Evolutionary conservation across 2,888 invertebrate genomes (phyloP), one percentile per base, ranked within the genome.

Genomic region (Lasioglossum lativentre): DNA sequence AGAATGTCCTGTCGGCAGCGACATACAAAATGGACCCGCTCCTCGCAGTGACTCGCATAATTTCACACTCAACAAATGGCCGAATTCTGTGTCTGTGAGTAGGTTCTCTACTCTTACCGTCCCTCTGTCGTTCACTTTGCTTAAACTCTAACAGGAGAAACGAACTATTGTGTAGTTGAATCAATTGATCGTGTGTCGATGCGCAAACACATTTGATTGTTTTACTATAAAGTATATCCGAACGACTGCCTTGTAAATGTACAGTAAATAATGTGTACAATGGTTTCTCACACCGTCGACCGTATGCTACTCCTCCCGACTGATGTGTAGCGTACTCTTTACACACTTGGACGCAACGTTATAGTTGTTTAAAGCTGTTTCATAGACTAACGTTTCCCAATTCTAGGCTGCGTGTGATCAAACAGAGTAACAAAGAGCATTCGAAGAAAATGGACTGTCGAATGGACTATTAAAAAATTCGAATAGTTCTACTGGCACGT

Each of bases 261-360:
- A 78, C 72, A 66, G n/a, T 72, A 19, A 45, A 40, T 12, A 52
- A 73, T 40, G 34, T 19, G 23, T 73, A 81, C 47, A 70, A 16
- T 66, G 45, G 47, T 73, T 16, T 80, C 47, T 59, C 23, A 10
- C 52, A 52, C 38, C 72, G 19, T 52, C 74, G 79, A 59, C 27
- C 45, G 52, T 66, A 47, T 23, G 23, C 27, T 52, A 40, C 34
- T 42, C 40, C 68, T 40, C 16, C 47, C n/a, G 52, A n/a, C 34
- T 52, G 45, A 38, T 12, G 23, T 47, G 27, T 68, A 52, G 27
- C 66, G 74, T 66, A 45, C 47, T 14, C 59, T 78, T 76, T 47
- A 30, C 66, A 52, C 30, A 23, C 70, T 68, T 82, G 83, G 83
- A 82, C 77, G 75, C 83, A 83, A 82, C 82, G 74, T 74, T 82